These are phyloP conservation scores for Zeugodacus cucurbitae DNA, from an alignment of 1,140 invertebrate species.

Conservation along the genomic window DNA sequence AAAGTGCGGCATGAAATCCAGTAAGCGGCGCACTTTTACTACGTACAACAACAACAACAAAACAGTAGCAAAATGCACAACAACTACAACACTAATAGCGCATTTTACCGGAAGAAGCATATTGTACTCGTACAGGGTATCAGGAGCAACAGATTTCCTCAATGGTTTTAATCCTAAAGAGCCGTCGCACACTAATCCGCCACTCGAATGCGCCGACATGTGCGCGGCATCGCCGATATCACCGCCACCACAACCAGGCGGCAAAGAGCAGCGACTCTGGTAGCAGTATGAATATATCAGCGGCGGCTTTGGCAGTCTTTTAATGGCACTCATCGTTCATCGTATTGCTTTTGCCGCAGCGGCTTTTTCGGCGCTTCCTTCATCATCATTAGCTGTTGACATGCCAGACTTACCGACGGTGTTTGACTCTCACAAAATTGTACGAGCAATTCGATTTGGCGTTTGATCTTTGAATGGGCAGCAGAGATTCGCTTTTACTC, in stretches of 20 bases:
- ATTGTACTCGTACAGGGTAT: conserved; percentile 9
- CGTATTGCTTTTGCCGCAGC: background rate
- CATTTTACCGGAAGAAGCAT: conserved; percentile 20
- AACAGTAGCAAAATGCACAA: background rate
- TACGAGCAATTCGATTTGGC: background rate
- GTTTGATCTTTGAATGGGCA: background rate
- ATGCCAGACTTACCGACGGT: conserved; percentile 28
- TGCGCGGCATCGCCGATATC: conserved; percentile 42
- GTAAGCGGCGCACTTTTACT: background rate
- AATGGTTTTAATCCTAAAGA: conserved; percentile 65
- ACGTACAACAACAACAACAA: background rate
- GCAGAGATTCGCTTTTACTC: background rate
- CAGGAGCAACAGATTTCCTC: conserved; percentile 64
- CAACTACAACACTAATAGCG: background rate
- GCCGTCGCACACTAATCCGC: conserved; percentile 59
- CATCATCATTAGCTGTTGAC: conserved; percentile 31
- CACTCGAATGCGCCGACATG: conserved; percentile 65
- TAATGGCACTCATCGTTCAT: background rate
- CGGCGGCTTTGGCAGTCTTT: background rate
- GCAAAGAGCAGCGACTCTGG: background rate
- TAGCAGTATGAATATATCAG: background rate
- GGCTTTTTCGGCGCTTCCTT: background rate
- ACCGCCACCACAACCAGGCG: background rate
- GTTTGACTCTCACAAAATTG: background rate
- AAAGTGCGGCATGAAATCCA: background rate